Conservation (phyloP, 2,888 invertebrate species). For the Cheilosia variabilis region DNA sequence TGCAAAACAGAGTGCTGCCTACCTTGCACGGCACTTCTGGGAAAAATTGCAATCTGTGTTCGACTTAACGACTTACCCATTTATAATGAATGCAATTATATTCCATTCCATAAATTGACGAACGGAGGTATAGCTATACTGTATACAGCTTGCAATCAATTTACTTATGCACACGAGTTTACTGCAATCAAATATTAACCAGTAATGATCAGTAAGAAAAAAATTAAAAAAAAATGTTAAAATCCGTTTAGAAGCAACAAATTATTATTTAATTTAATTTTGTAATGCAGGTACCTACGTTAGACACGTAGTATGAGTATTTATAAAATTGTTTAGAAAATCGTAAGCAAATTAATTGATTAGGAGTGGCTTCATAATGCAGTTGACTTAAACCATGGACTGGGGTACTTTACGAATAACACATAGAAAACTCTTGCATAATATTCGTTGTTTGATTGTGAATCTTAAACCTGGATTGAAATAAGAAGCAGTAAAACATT, state of each 20-base stretch:
- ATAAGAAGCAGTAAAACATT: too few relatives aligned
- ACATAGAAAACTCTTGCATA: background rate
- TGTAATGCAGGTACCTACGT: background rate
- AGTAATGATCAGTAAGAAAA: background rate
- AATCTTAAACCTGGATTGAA: background rate
- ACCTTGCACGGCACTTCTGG: background rate
- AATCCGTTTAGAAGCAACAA: background rate
- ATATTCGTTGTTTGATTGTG: background rate
- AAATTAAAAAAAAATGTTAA: background rate
- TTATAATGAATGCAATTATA: conserved; percentile 10
- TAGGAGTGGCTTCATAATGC: background rate
- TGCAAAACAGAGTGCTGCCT: background rate
- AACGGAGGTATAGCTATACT: background rate
- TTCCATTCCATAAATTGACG: conserved; percentile 11
- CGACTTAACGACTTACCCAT: conserved; percentile 7
- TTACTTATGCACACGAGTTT: conserved; percentile 19
- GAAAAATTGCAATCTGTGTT: conserved; percentile 13
- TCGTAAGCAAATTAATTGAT: conserved; percentile 1
- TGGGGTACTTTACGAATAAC: background rate
- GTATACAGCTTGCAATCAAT: background rate
- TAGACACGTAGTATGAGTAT: background rate
- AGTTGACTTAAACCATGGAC: background rate
- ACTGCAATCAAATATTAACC: background rate
- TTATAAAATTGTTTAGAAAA: background rate
- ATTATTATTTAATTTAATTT: background rate